phyloP scores from a whole-genome alignment of 2,797 vertebrate species.

The Trichosurus vulpecula region DNA sequence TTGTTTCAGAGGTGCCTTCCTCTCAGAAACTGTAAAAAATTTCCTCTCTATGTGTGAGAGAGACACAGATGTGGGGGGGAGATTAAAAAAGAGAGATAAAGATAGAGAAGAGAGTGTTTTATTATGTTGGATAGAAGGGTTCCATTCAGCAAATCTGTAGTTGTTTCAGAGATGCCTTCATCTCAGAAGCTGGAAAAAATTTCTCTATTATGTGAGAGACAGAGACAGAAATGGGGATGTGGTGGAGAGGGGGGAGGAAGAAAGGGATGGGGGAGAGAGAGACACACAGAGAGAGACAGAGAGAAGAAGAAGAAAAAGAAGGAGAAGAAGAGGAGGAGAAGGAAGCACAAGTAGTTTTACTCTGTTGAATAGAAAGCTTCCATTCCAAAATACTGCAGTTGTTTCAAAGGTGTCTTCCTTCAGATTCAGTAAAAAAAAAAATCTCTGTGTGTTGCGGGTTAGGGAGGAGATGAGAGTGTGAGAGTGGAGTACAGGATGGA shows the following conservation, averaged over 20 bases:
- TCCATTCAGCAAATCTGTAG: not conserved
- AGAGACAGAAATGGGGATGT: not conserved
- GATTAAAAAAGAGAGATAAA: not conserved
- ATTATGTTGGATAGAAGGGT: not conserved
- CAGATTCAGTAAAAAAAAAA: too few species aligned
- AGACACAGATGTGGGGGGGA: not conserved
- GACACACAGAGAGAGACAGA: not conserved
- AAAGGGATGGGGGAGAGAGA: not conserved
- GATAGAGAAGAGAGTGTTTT: not conserved
- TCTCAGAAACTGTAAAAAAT: not conserved
- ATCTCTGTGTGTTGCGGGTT: too few species aligned
- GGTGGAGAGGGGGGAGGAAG: not conserved
- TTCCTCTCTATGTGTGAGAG: not conserved
- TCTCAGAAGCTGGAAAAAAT: not conserved
- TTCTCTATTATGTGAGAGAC: not conserved
- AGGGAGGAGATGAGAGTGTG: too few species aligned
- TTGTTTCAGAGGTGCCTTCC: too few species aligned
- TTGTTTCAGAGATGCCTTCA: not conserved
- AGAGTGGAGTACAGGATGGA: too few species aligned
- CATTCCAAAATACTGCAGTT: not conserved
- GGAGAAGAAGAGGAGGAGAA: not conserved
- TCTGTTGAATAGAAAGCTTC: conserved; percentile 26
- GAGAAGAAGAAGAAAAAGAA: fast-evolving
- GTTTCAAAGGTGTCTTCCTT: not conserved
- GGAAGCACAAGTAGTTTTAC: not conserved